Percentiles rank a stretch among this genome's conserved stretches.
Conservation (phyloP, 1,140 invertebrate species). For the Ptiloglossa arizonensis region DNA sequence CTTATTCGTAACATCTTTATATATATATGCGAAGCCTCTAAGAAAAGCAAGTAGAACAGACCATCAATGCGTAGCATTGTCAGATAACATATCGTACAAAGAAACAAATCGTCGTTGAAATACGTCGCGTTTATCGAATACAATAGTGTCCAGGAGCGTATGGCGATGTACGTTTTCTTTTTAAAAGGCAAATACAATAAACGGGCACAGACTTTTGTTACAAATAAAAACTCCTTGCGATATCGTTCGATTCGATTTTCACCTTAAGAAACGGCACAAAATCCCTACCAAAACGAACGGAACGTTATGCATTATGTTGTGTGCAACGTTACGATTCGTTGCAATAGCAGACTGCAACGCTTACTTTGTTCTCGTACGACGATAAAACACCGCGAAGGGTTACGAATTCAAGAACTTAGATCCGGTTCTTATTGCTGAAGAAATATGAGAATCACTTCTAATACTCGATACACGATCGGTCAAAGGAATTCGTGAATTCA, state of each 20-base stretch:
- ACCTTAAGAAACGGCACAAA: constrained; percentile 2
- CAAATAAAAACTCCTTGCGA: not conserved
- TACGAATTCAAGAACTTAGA: not conserved
- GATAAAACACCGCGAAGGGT: not conserved
- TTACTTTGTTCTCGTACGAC: not conserved
- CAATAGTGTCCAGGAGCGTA: not conserved
- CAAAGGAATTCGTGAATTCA: not conserved
- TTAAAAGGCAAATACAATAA: not conserved
- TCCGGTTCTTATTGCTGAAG: not conserved
- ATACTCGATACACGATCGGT: not conserved
- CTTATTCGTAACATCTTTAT: not conserved
- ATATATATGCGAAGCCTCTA: not conserved
- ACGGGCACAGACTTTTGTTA: not conserved
- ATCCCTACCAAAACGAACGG: not conserved
- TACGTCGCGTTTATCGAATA: not conserved
- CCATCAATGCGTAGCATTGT: not conserved
- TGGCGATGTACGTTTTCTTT: too few species aligned
- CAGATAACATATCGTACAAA: not conserved
- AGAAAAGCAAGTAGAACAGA: constrained; percentile 8
- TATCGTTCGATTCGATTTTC: not conserved
- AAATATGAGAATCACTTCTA: not conserved
- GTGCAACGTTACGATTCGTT: not conserved
- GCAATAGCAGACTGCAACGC: not conserved
- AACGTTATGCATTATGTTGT: not conserved
- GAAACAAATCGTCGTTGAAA: constrained; percentile 7